Conservation (phyloP, 2,797 vertebrate genomes). For the Coluber constrictor region DNA sequence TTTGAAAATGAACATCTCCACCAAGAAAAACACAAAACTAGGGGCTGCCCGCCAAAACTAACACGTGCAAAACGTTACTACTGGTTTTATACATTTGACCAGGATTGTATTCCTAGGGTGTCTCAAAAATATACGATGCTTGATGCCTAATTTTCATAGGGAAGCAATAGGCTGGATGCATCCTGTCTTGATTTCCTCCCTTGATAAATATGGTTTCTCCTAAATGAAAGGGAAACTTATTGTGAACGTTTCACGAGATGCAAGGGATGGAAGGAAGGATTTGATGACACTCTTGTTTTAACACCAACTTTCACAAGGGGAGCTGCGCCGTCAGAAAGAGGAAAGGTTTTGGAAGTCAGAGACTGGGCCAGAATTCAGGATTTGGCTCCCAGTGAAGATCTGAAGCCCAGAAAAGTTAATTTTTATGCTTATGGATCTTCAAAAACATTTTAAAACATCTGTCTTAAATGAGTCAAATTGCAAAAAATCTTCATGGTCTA, state of each 20-base stretch:
- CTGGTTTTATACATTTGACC: slow-evolving; percentile 36
- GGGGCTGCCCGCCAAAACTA: slow-evolving; percentile 47
- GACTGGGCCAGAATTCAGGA: slow-evolving; percentile 43
- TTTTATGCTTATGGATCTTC: slow-evolving; percentile 53
- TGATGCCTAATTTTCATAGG: slow-evolving; percentile 25
- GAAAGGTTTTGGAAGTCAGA: background rate
- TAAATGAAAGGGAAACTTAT: slow-evolving; percentile 3
- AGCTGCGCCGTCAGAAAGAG: background rate
- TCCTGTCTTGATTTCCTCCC: background rate
- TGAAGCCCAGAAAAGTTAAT: slow-evolving; percentile 55
- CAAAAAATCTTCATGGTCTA: background rate
- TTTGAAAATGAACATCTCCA: slow-evolving; percentile 53
- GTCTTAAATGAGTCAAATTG: background rate
- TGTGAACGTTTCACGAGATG: slow-evolving; percentile 26
- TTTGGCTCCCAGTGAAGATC: slow-evolving; percentile 64
- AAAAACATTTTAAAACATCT: background rate
- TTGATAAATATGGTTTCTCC: background rate
- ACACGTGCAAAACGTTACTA: slow-evolving; percentile 40
- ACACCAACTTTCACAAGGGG: slow-evolving; percentile 44
- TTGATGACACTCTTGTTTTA: slow-evolving; percentile 29
- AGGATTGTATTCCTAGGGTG: slow-evolving; percentile 39
- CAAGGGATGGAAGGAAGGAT: background rate
- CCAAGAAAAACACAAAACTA: slow-evolving; percentile 50
- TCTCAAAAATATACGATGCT: slow-evolving; percentile 41
- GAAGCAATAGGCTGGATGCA: background rate